These are phyloP conservation scores for Aphelenchoides fujianensis DNA, from an alignment of 1,140 invertebrate species.

Conservation along the genomic window DNA sequence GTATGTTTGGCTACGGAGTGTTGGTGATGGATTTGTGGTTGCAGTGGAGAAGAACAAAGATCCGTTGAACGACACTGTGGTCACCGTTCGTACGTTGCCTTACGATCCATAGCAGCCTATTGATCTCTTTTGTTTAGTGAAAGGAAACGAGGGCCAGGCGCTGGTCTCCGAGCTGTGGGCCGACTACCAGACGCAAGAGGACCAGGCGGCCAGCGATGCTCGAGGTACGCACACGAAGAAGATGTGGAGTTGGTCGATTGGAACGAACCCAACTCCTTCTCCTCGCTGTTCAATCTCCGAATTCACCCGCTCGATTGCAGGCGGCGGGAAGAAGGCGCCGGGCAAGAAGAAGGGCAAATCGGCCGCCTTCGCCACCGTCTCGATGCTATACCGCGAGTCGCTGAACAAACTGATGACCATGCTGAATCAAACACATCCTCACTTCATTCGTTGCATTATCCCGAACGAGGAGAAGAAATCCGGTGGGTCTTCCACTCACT, in stretches of 20 bases:
- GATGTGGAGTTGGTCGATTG: too few relatives aligned
- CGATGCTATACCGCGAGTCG: conserved; percentile 62
- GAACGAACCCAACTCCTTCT: too few relatives aligned
- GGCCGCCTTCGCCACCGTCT: conserved; percentile 59
- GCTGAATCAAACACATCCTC: conserved; percentile 76
- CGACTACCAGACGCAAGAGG: conserved; percentile 68
- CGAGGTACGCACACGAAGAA: too few relatives aligned
- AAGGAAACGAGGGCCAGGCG: conserved; percentile 67
- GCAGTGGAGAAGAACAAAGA: conserved; percentile 99
- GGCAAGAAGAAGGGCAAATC: conserved; percentile 54
- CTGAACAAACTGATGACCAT: conserved; percentile 60
- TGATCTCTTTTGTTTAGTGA: too few relatives aligned
- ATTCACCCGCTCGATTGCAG: too few relatives aligned
- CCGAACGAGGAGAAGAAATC: conserved; percentile 96
- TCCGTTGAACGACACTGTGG: conserved; percentile 95
- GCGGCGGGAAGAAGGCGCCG: too few relatives aligned
- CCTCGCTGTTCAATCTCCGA: too few relatives aligned
- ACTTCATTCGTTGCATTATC: conserved; percentile 99
- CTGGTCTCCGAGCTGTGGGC: conserved; percentile 54
- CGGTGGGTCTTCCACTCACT: too few relatives aligned
- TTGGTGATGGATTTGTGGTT: too few relatives aligned
- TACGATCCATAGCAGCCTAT: too few relatives aligned
- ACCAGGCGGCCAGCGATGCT: conserved; percentile 21
- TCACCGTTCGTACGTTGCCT: conserved; percentile 91
- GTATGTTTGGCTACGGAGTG: too few relatives aligned